A percentile compares a stretch with the other conserved stretches of the same genome.
These are phyloP conservation scores for Leptothorax acervorum DNA, from an alignment of 2,888 invertebrate genomes.

Conservation along the genomic window DNA sequence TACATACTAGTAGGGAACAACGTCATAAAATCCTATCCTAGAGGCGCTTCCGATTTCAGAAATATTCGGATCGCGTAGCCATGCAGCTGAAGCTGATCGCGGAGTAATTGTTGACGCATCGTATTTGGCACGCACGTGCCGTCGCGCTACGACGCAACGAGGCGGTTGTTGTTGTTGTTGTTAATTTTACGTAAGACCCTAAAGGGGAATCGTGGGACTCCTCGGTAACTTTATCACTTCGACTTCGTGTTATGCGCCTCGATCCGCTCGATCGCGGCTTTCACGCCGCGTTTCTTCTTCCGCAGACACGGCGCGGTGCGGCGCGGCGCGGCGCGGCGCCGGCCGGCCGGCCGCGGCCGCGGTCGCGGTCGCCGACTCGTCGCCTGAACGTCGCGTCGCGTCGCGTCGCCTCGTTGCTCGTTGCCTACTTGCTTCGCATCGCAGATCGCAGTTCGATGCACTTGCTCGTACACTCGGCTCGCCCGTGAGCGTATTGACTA, in stretches of 20 bases:
- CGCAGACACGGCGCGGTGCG: conserved; percentile 40
- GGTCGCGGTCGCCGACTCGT: conserved; percentile 7
- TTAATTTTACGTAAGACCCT: conserved; percentile 65
- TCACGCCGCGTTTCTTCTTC: conserved; percentile 48
- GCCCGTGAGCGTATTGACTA: conserved; percentile 1
- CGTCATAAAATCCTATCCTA: not conserved
- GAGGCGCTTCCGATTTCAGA: not conserved
- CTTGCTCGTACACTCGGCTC: conserved; percentile 13
- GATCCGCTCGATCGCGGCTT: not conserved
- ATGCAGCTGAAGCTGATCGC: not conserved
- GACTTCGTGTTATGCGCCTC: conserved; percentile 37
- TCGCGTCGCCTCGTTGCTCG: no score
- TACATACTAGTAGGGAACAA: not conserved
- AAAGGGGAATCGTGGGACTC: not conserved
- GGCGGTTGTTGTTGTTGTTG: conserved; percentile 45
- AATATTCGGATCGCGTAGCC: not conserved
- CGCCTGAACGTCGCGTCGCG: not conserved
- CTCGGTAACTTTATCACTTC: conserved; percentile 58
- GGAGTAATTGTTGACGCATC: not conserved
- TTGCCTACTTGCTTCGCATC: no score
- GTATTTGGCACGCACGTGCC: conserved; percentile 6
- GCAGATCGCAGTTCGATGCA: conserved; percentile 40
- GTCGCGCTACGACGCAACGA: conserved; percentile 43
- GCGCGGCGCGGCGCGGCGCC: not conserved
- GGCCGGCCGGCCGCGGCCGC: not conserved